Percentiles rank a stretch among this genome's conserved stretches.
These are phyloP conservation scores for Trachemys scripta DNA, from an alignment of 2,113 vertebrate genomes.

Conservation along the genomic window DNA sequence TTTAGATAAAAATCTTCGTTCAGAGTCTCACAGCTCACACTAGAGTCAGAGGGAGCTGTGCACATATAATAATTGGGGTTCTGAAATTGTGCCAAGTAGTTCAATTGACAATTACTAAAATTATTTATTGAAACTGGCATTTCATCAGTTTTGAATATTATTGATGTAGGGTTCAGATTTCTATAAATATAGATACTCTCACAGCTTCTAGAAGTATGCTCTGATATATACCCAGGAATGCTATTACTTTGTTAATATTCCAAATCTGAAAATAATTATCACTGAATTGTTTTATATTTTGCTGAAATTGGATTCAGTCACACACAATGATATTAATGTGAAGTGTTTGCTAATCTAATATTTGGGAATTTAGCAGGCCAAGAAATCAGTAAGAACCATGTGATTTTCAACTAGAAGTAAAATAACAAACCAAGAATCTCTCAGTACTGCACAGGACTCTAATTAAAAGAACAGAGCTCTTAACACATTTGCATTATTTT, in stretches of 20 bases:
- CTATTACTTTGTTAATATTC: neutral
- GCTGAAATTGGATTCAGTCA: slow-evolving; percentile 20
- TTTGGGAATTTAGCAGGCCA: slow-evolving; percentile 43
- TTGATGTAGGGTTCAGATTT: neutral
- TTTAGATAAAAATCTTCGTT: neutral
- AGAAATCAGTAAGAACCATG: neutral
- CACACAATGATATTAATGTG: slow-evolving; percentile 5
- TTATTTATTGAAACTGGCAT: slow-evolving; percentile 20
- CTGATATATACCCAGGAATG: neutral
- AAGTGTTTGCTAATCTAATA: slow-evolving; percentile 46
- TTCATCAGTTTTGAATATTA: neutral
- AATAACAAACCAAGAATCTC: slow-evolving; percentile 67
- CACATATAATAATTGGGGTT: slow-evolving; percentile 4
- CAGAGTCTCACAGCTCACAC: neutral
- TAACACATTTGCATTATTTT: slow-evolving; percentile 54
- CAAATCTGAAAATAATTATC: slow-evolving; percentile 37
- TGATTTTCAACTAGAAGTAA: slow-evolving; percentile 57
- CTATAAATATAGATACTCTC: neutral
- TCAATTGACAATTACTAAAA: slow-evolving; percentile 12
- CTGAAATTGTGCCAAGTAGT: neutral
- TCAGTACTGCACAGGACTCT: slow-evolving; percentile 36
- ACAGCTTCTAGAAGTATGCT: neutral
- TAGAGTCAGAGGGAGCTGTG: neutral
- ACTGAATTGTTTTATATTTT: slow-evolving; percentile 20
- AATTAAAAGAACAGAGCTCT: slow-evolving; percentile 63